Base-by-base conservation (phyloP, 2,797 vertebrate genomes). In the Falco biarmicus region DNA sequence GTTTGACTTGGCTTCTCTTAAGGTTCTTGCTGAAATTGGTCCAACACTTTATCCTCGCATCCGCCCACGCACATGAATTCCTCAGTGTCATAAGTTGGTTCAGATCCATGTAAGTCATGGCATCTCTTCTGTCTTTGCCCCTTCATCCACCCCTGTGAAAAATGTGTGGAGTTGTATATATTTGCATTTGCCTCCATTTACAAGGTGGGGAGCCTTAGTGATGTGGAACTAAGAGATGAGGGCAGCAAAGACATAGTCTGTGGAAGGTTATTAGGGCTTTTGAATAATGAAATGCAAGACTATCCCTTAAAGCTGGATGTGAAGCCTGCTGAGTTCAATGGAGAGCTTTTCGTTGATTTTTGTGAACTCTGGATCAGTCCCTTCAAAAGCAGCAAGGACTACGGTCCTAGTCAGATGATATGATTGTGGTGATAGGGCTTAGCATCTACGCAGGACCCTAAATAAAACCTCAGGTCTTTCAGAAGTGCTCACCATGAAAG, bases 1-100 rank as follows among this genome's bases (percentile, higher is more conserved):
- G 39, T 85, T 96, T 95, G 90, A 59, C 48, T 95, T 96, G 95
- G 84, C 95, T 95, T 87, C 63, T 84, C 43, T 81, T 45, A 47
- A 86, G 4, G 13, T 45, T 93, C 92, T 41, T 65, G 69, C 82
- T 96, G 93, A 93, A 94, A 82, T 73, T 45, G 76, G 43, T 90
- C 95, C 93, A 93, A 74, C 3, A 1, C 20, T 90, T 96, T 63
- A 74, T 92, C 84, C 89, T 96, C 82, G 24, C 60, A 34, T 87
- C 87, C 89, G 41, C 92, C 91, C 82, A 43, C 51, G 0, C 59
- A 8, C 28, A 3, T 31, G 63, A 96, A 96, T 95, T 95, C 94
- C 89, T 96, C 56, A 10, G 51, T 86, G 81, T 83, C 82, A 24
- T 32, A n/a, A 86, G 65, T 4, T 91, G 94, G 84, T 93, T 66